Conservation (phyloP, 2,113 vertebrate species). For the Chloropsis hardwickii region DNA sequence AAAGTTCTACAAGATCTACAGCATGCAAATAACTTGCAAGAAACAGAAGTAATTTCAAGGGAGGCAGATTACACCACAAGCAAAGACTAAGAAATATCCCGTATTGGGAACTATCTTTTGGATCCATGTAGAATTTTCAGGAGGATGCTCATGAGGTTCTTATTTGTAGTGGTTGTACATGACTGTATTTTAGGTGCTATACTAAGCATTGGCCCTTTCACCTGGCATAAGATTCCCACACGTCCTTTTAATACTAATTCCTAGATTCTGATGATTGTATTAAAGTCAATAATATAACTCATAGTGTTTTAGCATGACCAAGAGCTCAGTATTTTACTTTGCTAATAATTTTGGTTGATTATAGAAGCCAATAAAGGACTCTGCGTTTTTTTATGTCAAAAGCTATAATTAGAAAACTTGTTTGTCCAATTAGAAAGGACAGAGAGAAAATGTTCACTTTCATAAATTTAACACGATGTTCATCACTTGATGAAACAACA, state of each 20-base stretch:
- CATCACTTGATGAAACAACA: background rate
- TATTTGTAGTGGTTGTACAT: background rate
- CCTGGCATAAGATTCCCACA: background rate
- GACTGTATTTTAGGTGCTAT: background rate
- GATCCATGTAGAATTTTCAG: background rate
- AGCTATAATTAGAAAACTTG: background rate
- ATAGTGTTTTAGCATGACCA: background rate
- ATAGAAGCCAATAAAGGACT: background rate
- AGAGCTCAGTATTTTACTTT: background rate
- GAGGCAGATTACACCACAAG: background rate
- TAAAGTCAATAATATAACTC: background rate
- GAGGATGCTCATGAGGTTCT: background rate
- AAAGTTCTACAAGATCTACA: background rate
- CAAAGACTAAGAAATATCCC: background rate
- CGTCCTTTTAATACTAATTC: background rate
- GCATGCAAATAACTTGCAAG: background rate
- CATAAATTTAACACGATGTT: background rate
- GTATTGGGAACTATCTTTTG: background rate
- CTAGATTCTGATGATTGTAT: background rate
- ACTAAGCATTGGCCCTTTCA: background rate
- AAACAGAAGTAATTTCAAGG: background rate
- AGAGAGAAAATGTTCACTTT: background rate
- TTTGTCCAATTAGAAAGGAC: background rate
- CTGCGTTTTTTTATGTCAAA: background rate
- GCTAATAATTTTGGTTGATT: background rate